Evolutionary conservation across 1,140 invertebrate species (phyloP), one percentile per base, ranked within the genome.

Genomic region (Chironomus striatipennis): DNA sequence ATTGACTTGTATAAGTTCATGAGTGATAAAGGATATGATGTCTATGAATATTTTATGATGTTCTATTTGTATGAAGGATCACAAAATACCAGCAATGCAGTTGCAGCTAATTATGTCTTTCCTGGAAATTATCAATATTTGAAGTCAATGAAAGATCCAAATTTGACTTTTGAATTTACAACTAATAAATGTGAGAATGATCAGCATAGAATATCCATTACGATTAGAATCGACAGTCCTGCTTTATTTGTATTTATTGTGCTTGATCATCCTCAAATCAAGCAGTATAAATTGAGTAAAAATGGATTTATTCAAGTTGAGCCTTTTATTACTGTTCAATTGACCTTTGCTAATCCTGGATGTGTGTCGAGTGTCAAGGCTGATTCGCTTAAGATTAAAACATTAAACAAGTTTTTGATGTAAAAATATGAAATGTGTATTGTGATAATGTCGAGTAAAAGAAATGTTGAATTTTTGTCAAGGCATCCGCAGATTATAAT

Each of bases 291-390:
- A 64, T 77, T 84, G 9, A 82, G 82, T 5, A 79, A 81, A 74
- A 84, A 84, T 75, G 83, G 83, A 12, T 84, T 80, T 75, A 79
- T 83, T 77, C 79, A 80, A 75, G 76, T 81, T 5, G 74, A 74
- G 15, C 77, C 78, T 4, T 75, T 77, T 18, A 78, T 79, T 74
- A 77, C 78, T 7, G 77, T 84, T 12, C 76, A 79, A 21, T 77
- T 80, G 15, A 77, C 78, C 18, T 77, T 81, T 6, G 75, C 78
- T 24, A 73, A 73, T 57, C 64, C 17, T 7, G 57, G 75, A 10
- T 81, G 81, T 73, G 21, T 74, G 20, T 76, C 78, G 9, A n/a
- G 77, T 2, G 75, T 79, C 43, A 81, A 78, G 21, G 73, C 10
- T n/a, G 34, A 75, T 7, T 47, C 79, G 73, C 74, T 81, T n/a